A percentile compares a stretch with the other conserved stretches of the same genome.
Evolutionary conservation across 2,888 invertebrate species (phyloP).

Genomic region (Byasa hedistus): DNA sequence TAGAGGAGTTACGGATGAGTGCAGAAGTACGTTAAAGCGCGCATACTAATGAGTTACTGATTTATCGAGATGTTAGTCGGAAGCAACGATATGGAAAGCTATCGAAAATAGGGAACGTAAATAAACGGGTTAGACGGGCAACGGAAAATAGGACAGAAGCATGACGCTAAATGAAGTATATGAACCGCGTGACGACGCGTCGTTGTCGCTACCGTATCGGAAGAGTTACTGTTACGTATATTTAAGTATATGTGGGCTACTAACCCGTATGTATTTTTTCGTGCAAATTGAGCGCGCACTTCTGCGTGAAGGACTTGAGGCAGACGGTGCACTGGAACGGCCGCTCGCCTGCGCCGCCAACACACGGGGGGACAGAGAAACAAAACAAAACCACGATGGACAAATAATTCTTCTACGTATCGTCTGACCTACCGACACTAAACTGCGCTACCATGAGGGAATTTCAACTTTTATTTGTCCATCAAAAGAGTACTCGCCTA

Average conservation of each 20-base stretch:
- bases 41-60: slow-evolving; percentile 59
- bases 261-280: slow-evolving; percentile 82
- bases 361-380: slow-evolving; percentile 76
- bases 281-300: slow-evolving; percentile 82
- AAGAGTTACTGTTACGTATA: slow-evolving; percentile 51
- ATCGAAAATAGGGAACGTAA: slow-evolving; percentile 60
- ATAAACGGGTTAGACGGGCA: slow-evolving; percentile 74
- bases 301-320: slow-evolving; percentile 82
- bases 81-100: slow-evolving; percentile 75
- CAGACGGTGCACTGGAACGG: slow-evolving; percentile 82
- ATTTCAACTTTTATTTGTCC: slow-evolving; percentile 74
- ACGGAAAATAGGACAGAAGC: slow-evolving; percentile 75
- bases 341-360: slow-evolving; percentile 79
- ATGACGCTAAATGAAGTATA: slow-evolving; percentile 70
- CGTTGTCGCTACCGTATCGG: slow-evolving; percentile 64
- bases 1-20: slow-evolving; percentile 58
- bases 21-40: slow-evolving; percentile 73
- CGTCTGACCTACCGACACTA: slow-evolving; percentile 37
- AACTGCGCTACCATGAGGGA: slow-evolving; percentile 68
- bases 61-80: slow-evolving; percentile 69
- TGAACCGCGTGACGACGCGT: slow-evolving; percentile 51
- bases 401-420: slow-evolving; percentile 65
- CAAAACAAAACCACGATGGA: slow-evolving; percentile 80
- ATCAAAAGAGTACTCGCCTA: slow-evolving; percentile 73
- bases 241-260: slow-evolving; percentile 76